These are phyloP conservation scores for Drosophila burlai DNA, from an alignment of 1,140 invertebrate species.

Conservation along the genomic window DNA sequence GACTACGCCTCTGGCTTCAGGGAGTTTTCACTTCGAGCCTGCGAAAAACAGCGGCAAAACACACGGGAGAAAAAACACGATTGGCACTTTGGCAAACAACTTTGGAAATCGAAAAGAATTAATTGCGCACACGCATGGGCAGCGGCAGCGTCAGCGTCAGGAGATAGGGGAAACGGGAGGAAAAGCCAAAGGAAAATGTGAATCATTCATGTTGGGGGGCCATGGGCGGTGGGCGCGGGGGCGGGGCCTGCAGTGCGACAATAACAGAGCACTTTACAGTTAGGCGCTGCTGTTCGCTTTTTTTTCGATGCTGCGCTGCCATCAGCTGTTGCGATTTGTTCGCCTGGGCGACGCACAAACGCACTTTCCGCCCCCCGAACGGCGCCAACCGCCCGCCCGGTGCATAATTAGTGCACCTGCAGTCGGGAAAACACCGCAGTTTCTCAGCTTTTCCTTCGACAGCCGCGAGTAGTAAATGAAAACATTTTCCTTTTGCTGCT, in stretches of 20 bases:
- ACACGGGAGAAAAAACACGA: slow-evolving; percentile 58
- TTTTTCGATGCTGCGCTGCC: slow-evolving; percentile 51
- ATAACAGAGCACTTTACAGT: slow-evolving; percentile 65
- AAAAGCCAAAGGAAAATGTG: slow-evolving; percentile 69
- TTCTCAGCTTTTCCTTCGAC: slow-evolving; percentile 55
- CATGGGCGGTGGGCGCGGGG: slow-evolving; percentile 49
- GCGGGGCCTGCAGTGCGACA: slow-evolving; percentile 55
- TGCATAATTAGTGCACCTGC: slow-evolving; percentile 62
- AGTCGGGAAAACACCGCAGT: slow-evolving; percentile 17
- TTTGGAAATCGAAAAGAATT: slow-evolving; percentile 62
- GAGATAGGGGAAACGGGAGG: slow-evolving; percentile 29
- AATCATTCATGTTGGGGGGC: slow-evolving; percentile 67
- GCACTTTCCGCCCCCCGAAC: slow-evolving; percentile 48
- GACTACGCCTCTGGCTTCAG: slow-evolving; percentile 41
- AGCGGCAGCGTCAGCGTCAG: slow-evolving; percentile 31
- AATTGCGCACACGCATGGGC: slow-evolving; percentile 77
- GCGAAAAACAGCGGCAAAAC: slow-evolving; percentile 49
- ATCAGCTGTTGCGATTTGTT: slow-evolving; percentile 78
- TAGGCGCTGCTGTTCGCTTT: slow-evolving; percentile 33
- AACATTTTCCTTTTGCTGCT: slow-evolving; percentile 79
- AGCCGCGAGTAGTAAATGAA: slow-evolving; percentile 63
- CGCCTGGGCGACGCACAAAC: slow-evolving; percentile 49
- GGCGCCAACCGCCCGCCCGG: slow-evolving; percentile 28
- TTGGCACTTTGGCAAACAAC: slow-evolving; percentile 67
- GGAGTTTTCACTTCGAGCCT: slow-evolving; percentile 77